These are phyloP conservation scores for Emmelina monodactyla DNA, from an alignment of 2,888 invertebrate species.

Conservation along the genomic window DNA sequence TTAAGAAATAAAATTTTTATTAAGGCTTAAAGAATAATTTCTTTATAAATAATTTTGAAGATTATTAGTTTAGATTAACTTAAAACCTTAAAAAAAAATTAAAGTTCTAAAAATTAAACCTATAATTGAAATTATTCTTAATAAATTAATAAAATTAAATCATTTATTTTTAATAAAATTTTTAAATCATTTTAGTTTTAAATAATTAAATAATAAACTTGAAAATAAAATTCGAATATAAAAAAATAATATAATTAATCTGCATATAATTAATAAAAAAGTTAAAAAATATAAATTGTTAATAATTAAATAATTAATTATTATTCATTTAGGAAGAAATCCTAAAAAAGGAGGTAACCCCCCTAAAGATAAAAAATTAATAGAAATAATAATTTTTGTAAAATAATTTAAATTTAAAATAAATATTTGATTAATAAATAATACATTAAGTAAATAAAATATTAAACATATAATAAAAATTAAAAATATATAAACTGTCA, in stretches of 20 bases:
- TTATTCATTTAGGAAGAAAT: constrained; percentile 69
- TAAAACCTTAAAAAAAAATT: constrained; percentile 58
- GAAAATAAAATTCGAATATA: constrained; percentile 62
- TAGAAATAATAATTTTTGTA: constrained; percentile 56
- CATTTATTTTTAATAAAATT: constrained; percentile 35
- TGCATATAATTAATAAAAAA: constrained; percentile 54
- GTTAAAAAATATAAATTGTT: constrained; percentile 43
- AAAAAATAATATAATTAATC: constrained; percentile 63
- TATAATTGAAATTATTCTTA: constrained; percentile 28
- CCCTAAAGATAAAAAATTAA: constrained; percentile 65
- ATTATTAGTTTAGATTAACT: constrained; percentile 70
- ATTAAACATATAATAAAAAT: constrained; percentile 45
- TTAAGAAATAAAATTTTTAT: constrained; percentile 40
- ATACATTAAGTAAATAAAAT: constrained; percentile 55
- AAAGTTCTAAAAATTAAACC: constrained; percentile 40
- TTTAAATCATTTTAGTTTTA: constrained; percentile 54
- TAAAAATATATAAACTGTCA: constrained; percentile 49
- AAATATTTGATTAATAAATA: constrained; percentile 60
- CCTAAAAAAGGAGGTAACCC: constrained; percentile 68
- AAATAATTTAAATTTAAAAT: constrained; percentile 35
- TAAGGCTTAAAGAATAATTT: constrained; percentile 65
- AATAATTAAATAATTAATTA: constrained; percentile 57
- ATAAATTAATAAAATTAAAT: constrained; percentile 27
- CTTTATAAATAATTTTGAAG: constrained; percentile 70
- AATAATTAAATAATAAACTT: constrained; percentile 51